Conservation (phyloP, 2,888 invertebrate species). For the Drosophila mimica region DNA sequence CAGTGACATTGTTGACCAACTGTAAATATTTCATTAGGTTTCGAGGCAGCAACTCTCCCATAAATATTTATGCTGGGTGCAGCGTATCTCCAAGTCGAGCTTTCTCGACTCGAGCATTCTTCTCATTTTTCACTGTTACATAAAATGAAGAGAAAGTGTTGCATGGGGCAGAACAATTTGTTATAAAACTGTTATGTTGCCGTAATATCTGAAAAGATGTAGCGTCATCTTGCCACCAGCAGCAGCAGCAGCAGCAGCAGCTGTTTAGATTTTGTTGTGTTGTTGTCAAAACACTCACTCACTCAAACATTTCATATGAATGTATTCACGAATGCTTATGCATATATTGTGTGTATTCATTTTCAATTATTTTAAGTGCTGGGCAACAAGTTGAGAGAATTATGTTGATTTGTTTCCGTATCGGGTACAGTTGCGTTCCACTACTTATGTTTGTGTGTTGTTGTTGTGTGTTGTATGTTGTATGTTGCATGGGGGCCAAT, state of each 20-base stretch:
- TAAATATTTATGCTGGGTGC: background rate
- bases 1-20: too few relatives aligned
- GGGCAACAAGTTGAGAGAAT: constrained; percentile 63
- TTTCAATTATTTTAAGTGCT: constrained; percentile 79
- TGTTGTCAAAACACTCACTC: background rate
- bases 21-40: background rate
- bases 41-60: background rate
- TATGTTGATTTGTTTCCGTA: constrained; percentile 40
- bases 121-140: background rate
- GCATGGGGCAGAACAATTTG: background rate
- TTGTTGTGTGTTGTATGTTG: background rate
- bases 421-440: constrained; percentile 56
- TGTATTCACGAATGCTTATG: background rate
- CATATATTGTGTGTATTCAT: constrained; percentile 15
- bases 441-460: constrained; percentile 26
- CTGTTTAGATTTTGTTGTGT: background rate
- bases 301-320: background rate
- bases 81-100: background rate
- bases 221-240: constrained; percentile 4
- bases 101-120: background rate
- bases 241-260: constrained; percentile 3
- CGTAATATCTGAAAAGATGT: background rate
- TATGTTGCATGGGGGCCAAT: constrained; percentile 38
- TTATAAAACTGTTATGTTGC: background rate
- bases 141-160: background rate